Evolutionary conservation across 2,113 vertebrate genomes (phyloP).

Genomic region (rat (Rattus norvegicus)): GRCr8 NC_086027.1:81754001-81754500

Average conservation of each 20-base stretch:
- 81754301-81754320: background rate
- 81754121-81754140: background rate
- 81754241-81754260: conserved; percentile 41
- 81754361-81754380: background rate
- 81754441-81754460: background rate
- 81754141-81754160: background rate
- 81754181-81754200: background rate
- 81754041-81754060: background rate
- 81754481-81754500: background rate
- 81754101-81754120: background rate
- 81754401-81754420: conserved; percentile 9
- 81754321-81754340: background rate
- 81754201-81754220: background rate
- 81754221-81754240: conserved; percentile 39
- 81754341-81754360: background rate
- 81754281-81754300: background rate
- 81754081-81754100: conserved; percentile 19
- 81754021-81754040: background rate
- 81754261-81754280: background rate
- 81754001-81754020: background rate
- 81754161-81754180: background rate
- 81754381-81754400: background rate
- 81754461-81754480: conserved; percentile 5
- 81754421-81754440: background rate
- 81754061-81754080: background rate